phyloP scores from a whole-genome alignment of 1,140 invertebrate genomes.

The Caerostris extrusa region DNA sequence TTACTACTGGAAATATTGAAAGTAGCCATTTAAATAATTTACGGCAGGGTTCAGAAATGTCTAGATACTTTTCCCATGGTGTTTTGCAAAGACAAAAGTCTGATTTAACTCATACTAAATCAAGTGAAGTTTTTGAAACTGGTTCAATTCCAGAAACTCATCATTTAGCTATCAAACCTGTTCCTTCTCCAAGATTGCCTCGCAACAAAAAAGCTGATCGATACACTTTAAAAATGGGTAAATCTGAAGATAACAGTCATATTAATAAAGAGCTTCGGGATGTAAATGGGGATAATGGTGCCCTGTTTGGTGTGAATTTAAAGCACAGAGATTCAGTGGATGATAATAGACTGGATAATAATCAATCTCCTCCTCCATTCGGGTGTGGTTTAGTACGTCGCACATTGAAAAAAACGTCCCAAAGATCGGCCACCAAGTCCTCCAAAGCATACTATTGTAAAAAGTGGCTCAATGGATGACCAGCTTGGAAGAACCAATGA shows the following conservation, averaged over 20 bases:
- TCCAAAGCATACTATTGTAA: conserved; percentile 68
- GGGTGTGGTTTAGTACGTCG: conserved; percentile 75
- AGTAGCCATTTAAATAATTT: conserved; percentile 1
- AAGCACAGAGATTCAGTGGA: conserved; percentile 75
- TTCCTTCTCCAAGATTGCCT: conserved; percentile 78
- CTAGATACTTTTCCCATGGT: conserved; percentile 73
- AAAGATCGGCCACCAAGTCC: conserved; percentile 78
- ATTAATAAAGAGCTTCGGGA: conserved; percentile 36
- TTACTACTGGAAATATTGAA: conserved; percentile 2
- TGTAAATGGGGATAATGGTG: conserved; percentile 46
- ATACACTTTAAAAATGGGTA: conserved; percentile 52
- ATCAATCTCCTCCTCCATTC: conserved; percentile 78
- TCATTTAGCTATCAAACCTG: conserved; percentile 74
- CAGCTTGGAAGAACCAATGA: conserved; percentile 69
- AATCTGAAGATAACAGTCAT: conserved; percentile 49
- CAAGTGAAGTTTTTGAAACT: conserved; percentile 77
- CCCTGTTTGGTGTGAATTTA: conserved; percentile 75
- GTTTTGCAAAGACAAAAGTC: conserved; percentile 82
- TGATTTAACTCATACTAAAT: conserved; percentile 80
- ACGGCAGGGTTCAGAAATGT: conserved; percentile 49
- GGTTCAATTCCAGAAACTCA: conserved; percentile 77
- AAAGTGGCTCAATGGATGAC: conserved; percentile 79
- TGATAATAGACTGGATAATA: conserved; percentile 61
- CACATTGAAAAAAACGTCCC: conserved; percentile 76
- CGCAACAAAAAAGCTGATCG: conserved; percentile 70